phyloP scores from a whole-genome alignment of 2,113 vertebrate species.

The Micromys minutus region DNA sequence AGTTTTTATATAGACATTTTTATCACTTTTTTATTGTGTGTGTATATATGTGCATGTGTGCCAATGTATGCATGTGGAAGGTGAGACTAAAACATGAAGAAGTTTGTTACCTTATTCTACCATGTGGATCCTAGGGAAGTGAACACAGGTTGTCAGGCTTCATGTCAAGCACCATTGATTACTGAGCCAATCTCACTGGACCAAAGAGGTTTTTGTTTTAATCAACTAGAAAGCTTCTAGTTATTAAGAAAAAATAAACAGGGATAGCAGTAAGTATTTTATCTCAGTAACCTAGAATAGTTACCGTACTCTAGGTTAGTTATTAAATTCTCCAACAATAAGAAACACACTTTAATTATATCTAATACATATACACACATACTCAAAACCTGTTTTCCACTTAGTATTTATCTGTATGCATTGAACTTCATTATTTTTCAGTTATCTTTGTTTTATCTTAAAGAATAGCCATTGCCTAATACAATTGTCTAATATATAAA shows the following conservation, averaged over 20 bases:
- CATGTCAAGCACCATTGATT: not conserved
- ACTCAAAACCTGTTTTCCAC: not conserved
- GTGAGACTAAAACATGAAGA: not conserved
- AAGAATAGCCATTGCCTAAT: not conserved
- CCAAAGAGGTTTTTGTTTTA: not conserved
- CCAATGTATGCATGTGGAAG: not conserved
- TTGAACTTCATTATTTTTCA: conserved; percentile 27
- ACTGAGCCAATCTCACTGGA: not conserved
- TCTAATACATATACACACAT: not conserved
- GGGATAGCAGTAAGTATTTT: conserved; percentile 46
- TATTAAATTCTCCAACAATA: conserved; percentile 21
- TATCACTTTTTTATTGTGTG: not conserved
- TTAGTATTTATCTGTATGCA: not conserved
- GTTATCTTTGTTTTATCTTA: not conserved
- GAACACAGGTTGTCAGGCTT: not conserved
- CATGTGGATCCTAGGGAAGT: not conserved
- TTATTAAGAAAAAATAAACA: conserved; percentile 28
- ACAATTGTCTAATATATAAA: not conserved
- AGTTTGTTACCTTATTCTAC: not conserved
- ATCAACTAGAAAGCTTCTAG: conserved; percentile 24
- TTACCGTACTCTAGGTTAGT: not conserved
- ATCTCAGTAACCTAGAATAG: not conserved
- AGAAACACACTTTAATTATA: conserved; percentile 41
- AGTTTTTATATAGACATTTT: not conserved
- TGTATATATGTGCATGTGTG: not conserved